These are phyloP conservation scores for Ovis aries DNA, from an alignment of 2,113 vertebrate genomes.

Conservation along the genomic window ARS-UI_Ramb_v3.0 NC_056060.1:90927001-90927500, in stretches of 20 bases:
- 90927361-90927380: neutral
- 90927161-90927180: neutral
- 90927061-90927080: neutral
- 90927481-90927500: neutral
- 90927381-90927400: neutral
- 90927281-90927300: neutral
- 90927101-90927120: neutral
- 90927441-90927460: neutral
- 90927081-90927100: neutral
- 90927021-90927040: neutral
- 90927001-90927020: neutral
- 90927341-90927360: neutral
- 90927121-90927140: too few relatives aligned
- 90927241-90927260: neutral
- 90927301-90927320: neutral
- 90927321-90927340: neutral
- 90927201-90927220: neutral
- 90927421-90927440: neutral
- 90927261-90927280: conserved; percentile 38
- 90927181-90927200: accelerated
- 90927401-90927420: neutral
- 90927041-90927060: neutral
- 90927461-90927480: accelerated
- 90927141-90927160: neutral
- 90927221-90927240: accelerated